Evolutionary conservation across 2,797 vertebrate species (phyloP).

Genomic region (Crotalus adamanteus): DNA sequence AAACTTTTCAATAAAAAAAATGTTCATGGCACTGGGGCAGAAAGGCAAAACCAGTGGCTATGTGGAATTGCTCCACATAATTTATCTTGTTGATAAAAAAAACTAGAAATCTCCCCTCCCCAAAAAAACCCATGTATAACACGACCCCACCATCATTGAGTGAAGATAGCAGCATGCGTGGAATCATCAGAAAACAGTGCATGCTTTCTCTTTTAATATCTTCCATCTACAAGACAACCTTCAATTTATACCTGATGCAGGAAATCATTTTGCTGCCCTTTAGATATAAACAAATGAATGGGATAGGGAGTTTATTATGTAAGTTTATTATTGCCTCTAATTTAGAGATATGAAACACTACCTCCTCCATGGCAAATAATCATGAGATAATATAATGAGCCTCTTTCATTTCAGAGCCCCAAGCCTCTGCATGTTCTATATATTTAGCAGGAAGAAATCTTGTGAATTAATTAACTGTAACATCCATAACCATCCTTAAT

Average conservation of each 20-base stretch:
- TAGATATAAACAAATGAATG: neutral
- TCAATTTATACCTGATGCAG: neutral
- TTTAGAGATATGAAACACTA: neutral
- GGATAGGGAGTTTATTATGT: neutral
- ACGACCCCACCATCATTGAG: neutral
- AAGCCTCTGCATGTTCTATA: neutral
- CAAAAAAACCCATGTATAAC: neutral
- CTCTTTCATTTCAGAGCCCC: conserved; percentile 2
- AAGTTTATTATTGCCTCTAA: neutral
- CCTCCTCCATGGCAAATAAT: neutral
- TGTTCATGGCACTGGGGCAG: neutral
- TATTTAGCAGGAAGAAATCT: conserved; percentile 18
- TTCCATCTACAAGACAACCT: neutral
- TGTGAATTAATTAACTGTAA: conserved; percentile 37
- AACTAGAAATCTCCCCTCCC: neutral
- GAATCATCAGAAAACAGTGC: neutral
- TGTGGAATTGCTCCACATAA: neutral
- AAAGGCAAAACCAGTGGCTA: neutral
- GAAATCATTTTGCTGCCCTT: neutral
- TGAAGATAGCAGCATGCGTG: neutral
- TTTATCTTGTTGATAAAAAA: neutral
- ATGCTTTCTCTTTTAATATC: neutral
- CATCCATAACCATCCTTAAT: conserved; percentile 35
- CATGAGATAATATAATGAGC: neutral
- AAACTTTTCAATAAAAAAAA: neutral